A percentile compares a stretch with the other conserved stretches of the same genome.
These are phyloP conservation scores for Meandrusa payeni DNA, from an alignment of 2,888 invertebrate species.

Conservation along the genomic window DNA sequence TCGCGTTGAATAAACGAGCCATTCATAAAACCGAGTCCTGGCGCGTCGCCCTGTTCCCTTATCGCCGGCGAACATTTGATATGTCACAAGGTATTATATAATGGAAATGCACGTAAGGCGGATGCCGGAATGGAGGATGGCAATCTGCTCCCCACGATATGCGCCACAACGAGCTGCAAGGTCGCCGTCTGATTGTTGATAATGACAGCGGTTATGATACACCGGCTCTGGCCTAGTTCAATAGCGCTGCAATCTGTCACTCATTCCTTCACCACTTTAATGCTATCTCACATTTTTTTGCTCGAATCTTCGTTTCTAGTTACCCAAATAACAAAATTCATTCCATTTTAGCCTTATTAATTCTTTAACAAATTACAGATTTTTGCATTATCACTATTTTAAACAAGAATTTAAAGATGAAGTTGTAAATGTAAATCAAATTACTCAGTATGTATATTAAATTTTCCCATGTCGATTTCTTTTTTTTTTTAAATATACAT, in stretches of 20 bases:
- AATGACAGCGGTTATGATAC: constrained; percentile 66
- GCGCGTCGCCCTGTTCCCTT: constrained; percentile 5
- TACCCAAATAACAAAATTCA: too few species aligned
- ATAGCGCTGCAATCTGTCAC: constrained; percentile 34
- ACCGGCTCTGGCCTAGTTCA: constrained; percentile 62
- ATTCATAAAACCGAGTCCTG: constrained; percentile 8
- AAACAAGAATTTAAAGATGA: too few species aligned
- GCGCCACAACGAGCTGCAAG: constrained; percentile 74
- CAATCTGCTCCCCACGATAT: constrained; percentile 75
- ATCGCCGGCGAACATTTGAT: constrained; percentile 30
- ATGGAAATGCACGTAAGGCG: constrained; percentile 70
- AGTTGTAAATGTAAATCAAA: too few species aligned
- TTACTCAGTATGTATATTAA: too few species aligned
- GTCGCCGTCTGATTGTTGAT: constrained; percentile 74
- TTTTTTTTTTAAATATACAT: too few species aligned
- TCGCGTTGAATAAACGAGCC: constrained; percentile 13
- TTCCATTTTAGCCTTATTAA: too few species aligned
- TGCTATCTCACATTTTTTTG: background rate
- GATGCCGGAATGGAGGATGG: constrained; percentile 73
- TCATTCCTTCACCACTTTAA: background rate
- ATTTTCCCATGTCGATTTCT: too few species aligned
- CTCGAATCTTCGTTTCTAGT: too few species aligned
- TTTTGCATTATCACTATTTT: too few species aligned
- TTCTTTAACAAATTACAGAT: too few species aligned
- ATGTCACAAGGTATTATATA: constrained; percentile 49